Base-by-base conservation (phyloP, 2,888 invertebrate species). In the Rhynchonema sp. region DNA sequence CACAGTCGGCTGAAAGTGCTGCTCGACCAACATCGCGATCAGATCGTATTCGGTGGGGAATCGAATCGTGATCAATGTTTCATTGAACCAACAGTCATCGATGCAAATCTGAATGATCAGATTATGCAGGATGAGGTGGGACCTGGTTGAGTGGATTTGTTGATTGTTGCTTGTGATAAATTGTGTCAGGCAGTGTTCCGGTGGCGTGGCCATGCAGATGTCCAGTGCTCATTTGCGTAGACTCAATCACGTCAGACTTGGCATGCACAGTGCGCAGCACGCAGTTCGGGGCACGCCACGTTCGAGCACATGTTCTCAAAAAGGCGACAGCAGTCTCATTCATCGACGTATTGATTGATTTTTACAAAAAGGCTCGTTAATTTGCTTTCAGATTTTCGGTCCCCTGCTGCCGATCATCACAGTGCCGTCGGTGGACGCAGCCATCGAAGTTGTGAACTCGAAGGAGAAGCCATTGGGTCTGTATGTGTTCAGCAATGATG, bases 401-500 rank as follows among this genome's bases (percentile, higher is more conserved):
- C 96, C 96, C 2, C 81, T 96, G 68, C 79, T 96, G 65, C 94
- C 94, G 0, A 84, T 96, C 63, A 75, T 90, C 6, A 83, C 82
- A 60, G 80, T 92, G 2, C 81, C 82, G 60, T 84, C 83, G 74
- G 83, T 85, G 20, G 84, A 84, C 63, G 89, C 91, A 73, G 94
- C 92, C 0, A 86, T 94, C 59, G 81, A 84, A 66, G 87, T 86
- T 72, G 88, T 68, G 22, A 62, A 58, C 25, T 52, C 58, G 17
- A 53, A 60, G 2, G 87, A 87, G 73, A 89, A 87, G 77, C 88
- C 91, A 64, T 79, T 92, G 75, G 82, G 85, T 64, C 68, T 88
- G 74, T 92, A 92, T 79, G 77, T 87, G 67, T 92, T 91, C 79
- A 81, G 83, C 62, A 80, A 78, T 61, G 79, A 82, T 66, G 75